phyloP scores from a whole-genome alignment of 2,888 invertebrate species.

The Eristalis arbustorum region DNA sequence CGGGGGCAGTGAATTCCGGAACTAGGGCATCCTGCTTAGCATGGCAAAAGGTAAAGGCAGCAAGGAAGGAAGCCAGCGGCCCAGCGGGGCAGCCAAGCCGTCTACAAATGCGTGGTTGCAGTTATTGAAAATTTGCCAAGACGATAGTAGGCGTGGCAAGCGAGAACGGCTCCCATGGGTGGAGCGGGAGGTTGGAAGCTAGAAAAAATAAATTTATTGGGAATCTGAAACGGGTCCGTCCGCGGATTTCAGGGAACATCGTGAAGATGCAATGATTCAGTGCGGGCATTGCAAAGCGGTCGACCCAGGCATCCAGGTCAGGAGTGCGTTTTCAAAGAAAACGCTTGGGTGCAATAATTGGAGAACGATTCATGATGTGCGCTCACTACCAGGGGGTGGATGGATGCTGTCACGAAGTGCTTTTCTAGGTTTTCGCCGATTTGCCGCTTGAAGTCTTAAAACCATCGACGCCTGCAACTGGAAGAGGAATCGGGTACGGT shows the following conservation, averaged over 20 bases:
- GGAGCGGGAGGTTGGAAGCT: neutral
- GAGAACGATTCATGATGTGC: too few species aligned
- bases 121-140: conserved; percentile 19
- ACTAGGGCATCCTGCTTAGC: neutral
- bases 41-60: neutral
- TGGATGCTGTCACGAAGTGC: too few species aligned
- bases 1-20: neutral
- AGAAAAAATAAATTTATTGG: neutral
- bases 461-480: too few species aligned
- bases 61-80: neutral
- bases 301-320: neutral
- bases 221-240: neutral
- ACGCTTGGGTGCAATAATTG: neutral
- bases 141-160: neutral
- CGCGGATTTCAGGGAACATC: neutral
- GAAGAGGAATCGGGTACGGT: too few species aligned
- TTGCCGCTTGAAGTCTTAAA: too few species aligned
- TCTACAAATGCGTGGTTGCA: conserved; percentile 7
- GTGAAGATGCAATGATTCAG: neutral
- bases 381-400: too few species aligned
- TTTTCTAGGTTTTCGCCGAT: too few species aligned
- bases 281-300: neutral
- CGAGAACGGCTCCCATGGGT: neutral
- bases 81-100: neutral
- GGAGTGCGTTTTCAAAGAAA: too few species aligned